Conservation (phyloP, 2,113 vertebrate species). For the Astatoreochromis straeleni region DNA sequence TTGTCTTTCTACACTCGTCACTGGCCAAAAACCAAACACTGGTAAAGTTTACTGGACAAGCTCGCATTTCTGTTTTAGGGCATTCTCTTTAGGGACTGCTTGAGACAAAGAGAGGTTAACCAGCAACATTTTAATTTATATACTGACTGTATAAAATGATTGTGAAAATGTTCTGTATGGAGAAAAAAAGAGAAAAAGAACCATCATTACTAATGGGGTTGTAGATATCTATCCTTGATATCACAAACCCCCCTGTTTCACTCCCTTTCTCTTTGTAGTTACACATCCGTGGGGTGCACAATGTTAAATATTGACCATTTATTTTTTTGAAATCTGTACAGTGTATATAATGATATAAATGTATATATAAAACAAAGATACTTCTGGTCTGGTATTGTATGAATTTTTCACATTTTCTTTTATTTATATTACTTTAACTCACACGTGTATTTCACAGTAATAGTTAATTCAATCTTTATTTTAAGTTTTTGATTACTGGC, state of each 20-base stretch:
- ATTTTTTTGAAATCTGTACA: constrained; percentile 75
- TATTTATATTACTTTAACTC: not conserved
- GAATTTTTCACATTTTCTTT: constrained; percentile 6
- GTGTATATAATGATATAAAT: constrained; percentile 76
- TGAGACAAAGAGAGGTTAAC: constrained; percentile 59
- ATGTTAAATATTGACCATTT: constrained; percentile 69
- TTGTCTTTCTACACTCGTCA: constrained; percentile 1
- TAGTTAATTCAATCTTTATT: not conserved
- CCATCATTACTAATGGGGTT: constrained; percentile 54
- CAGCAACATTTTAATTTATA: constrained; percentile 53
- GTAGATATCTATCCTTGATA: constrained; percentile 60
- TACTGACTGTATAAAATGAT: constrained; percentile 50
- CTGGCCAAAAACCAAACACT: constrained; percentile 9
- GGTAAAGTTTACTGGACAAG: constrained; percentile 8
- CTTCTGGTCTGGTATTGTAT: constrained; percentile 49
- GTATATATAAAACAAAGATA: constrained; percentile 72
- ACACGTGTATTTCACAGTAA: not conserved
- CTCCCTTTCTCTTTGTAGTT: constrained; percentile 54
- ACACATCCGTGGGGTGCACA: constrained; percentile 66
- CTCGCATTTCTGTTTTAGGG: constrained; percentile 33
- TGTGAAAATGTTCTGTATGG: constrained; percentile 55
- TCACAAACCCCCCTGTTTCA: constrained; percentile 34
- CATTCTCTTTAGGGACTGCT: constrained; percentile 34
- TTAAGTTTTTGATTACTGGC: not conserved
- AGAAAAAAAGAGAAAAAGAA: constrained; percentile 5